Evolutionary conservation across 2,113 vertebrate species (phyloP), one percentile per base, ranked within the genome.

Genomic region (Saccopteryx leptura): DNA sequence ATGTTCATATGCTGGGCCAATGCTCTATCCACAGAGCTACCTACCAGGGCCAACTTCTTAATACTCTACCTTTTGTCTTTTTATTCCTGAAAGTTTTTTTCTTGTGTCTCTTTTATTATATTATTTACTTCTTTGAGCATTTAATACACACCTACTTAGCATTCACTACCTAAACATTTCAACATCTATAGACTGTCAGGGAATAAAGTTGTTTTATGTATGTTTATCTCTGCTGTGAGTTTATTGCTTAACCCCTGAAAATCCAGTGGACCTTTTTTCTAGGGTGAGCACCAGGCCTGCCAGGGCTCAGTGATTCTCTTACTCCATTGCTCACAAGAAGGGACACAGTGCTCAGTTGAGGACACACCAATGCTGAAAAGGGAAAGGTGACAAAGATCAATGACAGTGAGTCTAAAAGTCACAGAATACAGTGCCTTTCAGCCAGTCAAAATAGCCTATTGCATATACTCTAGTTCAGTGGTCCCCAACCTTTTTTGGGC

Each of bases 41-140:
- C 39, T 39, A 3, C 39, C 39, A 39, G 39, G 39, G 39, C 39
- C 39, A 39, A 39, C 69, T 52, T 69, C 52, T 84, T 26, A 85
- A 50, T n/a, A 24, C 31, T 90, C 46, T 24, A 58, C 54, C 50
- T 87, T 19, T 24, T 21, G 21, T 50, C 61, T 68, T 48, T 69
- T n/a, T 19, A 69, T 69, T 69, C 31, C 71, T 90, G 23, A 84
- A 94, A 46, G n/a, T 4, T 90, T 63, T 65, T 68, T 13, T 69
- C 10, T 46, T 84, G 3, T 69, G 17, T 31, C 21, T 90, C 65
- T 94, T 72, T 52, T 12, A 68, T 52, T 86, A 6, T 52, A 60
- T 33, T 28, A 9, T 78, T 86, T 88, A 80, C 65, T 56, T 75
- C 85, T 65, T 31, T 90, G 17, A 52, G 28, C 50, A 54, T n/a